Conservation (phyloP, 2,797 vertebrate species). For the Kryptolebias ocellatus region DNA sequence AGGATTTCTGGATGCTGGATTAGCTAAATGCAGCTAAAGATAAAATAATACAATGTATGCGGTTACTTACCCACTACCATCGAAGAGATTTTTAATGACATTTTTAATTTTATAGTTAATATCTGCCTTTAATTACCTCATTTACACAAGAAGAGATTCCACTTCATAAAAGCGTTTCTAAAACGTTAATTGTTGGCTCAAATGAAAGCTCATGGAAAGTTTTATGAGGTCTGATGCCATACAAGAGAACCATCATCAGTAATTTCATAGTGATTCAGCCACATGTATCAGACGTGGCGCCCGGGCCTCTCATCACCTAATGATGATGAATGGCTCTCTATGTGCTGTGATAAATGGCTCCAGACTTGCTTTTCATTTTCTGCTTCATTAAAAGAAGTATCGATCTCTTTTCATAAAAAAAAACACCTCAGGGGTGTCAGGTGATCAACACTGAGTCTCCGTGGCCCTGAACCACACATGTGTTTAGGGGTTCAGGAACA, state of each 20-base stretch:
- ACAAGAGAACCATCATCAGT: slow-evolving; percentile 28
- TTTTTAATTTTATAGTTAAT: not conserved
- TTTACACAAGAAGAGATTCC: slow-evolving; percentile 14
- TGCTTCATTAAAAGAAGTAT: slow-evolving; percentile 74
- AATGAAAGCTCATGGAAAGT: slow-evolving; percentile 34
- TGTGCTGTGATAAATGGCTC: slow-evolving; percentile 59
- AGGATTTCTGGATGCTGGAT: too few species aligned
- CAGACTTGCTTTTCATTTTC: slow-evolving; percentile 68
- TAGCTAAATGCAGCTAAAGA: too few species aligned
- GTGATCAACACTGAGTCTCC: slow-evolving; percentile 23
- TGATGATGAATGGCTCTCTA: slow-evolving; percentile 62
- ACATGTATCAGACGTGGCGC: slow-evolving; percentile 44
- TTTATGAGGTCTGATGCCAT: slow-evolving; percentile 33
- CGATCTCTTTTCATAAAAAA: slow-evolving; percentile 55
- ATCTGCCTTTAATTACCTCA: not conserved
- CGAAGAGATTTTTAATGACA: too few species aligned
- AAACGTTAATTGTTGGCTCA: slow-evolving; percentile 10
- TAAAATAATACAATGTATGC: too few species aligned
- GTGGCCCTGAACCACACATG: slow-evolving; percentile 3
- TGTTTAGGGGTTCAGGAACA: not conserved
- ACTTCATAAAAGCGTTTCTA: not conserved
- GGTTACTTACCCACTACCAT: too few species aligned
- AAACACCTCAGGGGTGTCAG: slow-evolving; percentile 39
- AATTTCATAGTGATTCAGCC: slow-evolving; percentile 56
- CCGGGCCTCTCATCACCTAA: slow-evolving; percentile 51